phyloP scores from a whole-genome alignment of 2,888 invertebrate species.

The Spilosoma lubricipeda region DNA sequence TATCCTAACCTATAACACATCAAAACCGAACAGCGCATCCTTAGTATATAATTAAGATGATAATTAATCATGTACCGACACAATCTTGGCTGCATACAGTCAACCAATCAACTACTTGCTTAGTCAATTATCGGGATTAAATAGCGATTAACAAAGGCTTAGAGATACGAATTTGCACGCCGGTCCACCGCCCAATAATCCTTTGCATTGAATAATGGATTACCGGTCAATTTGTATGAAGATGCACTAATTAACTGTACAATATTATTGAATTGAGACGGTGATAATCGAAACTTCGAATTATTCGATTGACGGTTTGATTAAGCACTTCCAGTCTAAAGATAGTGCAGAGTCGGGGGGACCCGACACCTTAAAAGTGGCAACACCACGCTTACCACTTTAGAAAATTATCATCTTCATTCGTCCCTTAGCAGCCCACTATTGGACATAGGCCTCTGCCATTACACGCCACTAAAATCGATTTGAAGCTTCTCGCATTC shows the following conservation, averaged over 20 bases:
- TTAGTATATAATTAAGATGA: conserved; percentile 7
- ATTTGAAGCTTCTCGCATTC: too few species aligned
- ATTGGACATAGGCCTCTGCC: too few species aligned
- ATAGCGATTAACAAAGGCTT: conserved; percentile 42
- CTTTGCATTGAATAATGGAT: conserved; percentile 47
- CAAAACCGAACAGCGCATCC: neutral
- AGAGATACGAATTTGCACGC: conserved; percentile 40
- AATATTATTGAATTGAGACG: conserved; percentile 22
- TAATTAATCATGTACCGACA: conserved; percentile 16
- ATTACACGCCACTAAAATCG: too few species aligned
- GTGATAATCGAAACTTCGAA: neutral
- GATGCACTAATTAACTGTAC: conserved; percentile 25
- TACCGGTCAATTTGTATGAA: conserved; percentile 43
- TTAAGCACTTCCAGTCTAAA: neutral
- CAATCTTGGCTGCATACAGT: conserved; percentile 22
- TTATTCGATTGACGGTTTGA: neutral
- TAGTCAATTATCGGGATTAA: conserved; percentile 51
- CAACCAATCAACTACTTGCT: conserved; percentile 37
- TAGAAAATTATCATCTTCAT: too few species aligned
- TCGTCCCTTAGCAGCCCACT: too few species aligned
- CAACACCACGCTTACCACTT: too few species aligned
- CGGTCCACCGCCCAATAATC: conserved; percentile 33
- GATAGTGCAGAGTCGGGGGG: too few species aligned
- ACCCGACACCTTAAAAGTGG: too few species aligned
- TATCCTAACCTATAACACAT: neutral